Base-by-base conservation (phyloP, 2,113 vertebrate genomes). In the Pelmatolapia mariae region DNA sequence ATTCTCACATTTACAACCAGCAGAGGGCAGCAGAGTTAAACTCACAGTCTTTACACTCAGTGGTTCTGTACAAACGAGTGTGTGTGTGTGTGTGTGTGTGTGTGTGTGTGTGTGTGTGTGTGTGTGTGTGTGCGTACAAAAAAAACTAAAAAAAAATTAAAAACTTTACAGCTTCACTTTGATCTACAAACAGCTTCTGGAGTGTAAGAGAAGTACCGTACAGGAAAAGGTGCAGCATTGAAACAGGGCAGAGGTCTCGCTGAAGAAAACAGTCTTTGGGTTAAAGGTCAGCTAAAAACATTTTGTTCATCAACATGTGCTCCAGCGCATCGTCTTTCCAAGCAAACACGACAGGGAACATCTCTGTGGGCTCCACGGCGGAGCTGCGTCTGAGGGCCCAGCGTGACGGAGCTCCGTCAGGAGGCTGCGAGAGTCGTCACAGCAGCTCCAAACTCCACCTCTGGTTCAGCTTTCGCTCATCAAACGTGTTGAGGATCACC, bases 391-490 rank as follows among this genome's bases (percentile, higher is more conserved):
- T 47, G 54, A 61, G 76, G 66, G 4, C 59, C 33, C 79, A 52
- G 79, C 6, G 7, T 68, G 61, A 52, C 15, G 22, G 80, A 82
- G 83, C 52, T 7, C 24, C 80, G 5, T 61, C 13, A 11, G 53
- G 29, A 63, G 71, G 56, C 31, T 8, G 24, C 9, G 45, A 59
- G 13, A 24, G 18, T 19, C 10, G 1, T 97, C 94, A 99, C 2
- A 98, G 93, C 47, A 98, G 92, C 78, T 98, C 95, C 10, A 98
- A 78, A 24, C 97, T 97, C 99, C 99, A 99, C 50, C 95, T 96
- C 89, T 99, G 99, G 0, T 90, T 97, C 57, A 91, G 7, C 93
- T 97, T 98, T 2, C 91, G 97, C 79, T 97, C 95, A 0, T 91
- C 96, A 61, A 96, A 94, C 0, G 95, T 94, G 94, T 97, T 98